Base-by-base conservation (phyloP, 2,113 vertebrate genomes). In the Telmatochromis sp. region DNA sequence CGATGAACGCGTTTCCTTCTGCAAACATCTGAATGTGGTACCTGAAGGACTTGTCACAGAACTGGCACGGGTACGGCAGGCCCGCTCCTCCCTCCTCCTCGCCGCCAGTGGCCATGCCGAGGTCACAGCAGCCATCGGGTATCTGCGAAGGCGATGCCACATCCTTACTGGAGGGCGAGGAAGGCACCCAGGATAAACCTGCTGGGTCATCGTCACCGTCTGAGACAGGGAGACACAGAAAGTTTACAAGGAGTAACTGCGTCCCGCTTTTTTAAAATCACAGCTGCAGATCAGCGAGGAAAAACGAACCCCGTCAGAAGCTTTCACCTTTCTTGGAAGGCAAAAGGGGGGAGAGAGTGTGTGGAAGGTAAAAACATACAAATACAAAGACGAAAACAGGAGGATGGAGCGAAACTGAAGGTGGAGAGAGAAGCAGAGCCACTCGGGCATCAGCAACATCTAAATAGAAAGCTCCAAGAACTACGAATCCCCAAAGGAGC, bases 41-140 rank as follows among this genome's bases (percentile, higher is more conserved):
- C 95, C 99, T 99, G 96, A 99, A 99, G 96, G 98, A 99, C 97
- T 99, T 99, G 95, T 99, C 98, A 86, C 98, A 99, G 96, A 99
- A 99, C 97, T 99, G 98, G 96, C 98, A 99, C 83, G 98, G 98
- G 97, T 99, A 99, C 0, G 98, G 98, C 96, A 99, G 97, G 87
- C 98, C 98, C 4, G 98, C 96, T 87, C 98, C 98, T 90, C 98
- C 98, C 96, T 99, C 98, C 96, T 99, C 98, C 96, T 99, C 98
- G 45, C 98, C 95, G 3, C 95, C 98, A 5, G 98, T 98, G 96
- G 98, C 87, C 86, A 98, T 97, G 96, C 98, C 98, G 28, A 99
- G 98, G 97, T 99, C 99, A 88, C 98, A 98, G 96, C 98, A 99
- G 93, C 98, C 98, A 93, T 99, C 99, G 86, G 98, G 98, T 94